These are phyloP conservation scores for Plagiodera versicolora DNA, from an alignment of 2,888 invertebrate species.

Conservation along the genomic window DNA sequence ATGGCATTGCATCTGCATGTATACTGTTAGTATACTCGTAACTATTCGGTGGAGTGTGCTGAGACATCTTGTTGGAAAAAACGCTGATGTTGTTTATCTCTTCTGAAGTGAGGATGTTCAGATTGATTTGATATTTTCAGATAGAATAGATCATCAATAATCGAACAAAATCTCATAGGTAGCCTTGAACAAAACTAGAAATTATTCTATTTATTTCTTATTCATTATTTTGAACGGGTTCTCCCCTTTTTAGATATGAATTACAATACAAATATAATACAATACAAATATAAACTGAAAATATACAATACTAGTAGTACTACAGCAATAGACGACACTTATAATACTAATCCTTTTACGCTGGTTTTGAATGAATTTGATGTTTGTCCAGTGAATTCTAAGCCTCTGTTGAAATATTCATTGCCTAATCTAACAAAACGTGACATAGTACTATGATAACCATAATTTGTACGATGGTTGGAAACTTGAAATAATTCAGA, in stretches of 20 bases:
- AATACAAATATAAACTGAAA: neutral
- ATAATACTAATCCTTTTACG: neutral
- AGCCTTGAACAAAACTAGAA: too few relatives aligned
- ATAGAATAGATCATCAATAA: too few relatives aligned
- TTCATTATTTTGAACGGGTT: neutral
- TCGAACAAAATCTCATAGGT: too few relatives aligned
- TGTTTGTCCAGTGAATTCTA: slow-evolving; percentile 1
- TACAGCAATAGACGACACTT: slow-evolving; percentile 1
- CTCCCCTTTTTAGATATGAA: slow-evolving; percentile 1
- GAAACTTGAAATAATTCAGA: neutral
- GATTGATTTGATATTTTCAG: too few relatives aligned
- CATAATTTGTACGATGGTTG: neutral
- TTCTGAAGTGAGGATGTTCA: too few relatives aligned
- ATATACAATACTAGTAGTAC: neutral
- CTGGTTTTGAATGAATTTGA: neutral
- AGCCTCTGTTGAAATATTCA: slow-evolving; percentile 7
- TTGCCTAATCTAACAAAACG: neutral
- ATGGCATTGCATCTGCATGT: too few relatives aligned
- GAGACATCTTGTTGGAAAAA: too few relatives aligned
- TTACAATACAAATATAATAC: neutral
- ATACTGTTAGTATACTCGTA: too few relatives aligned
- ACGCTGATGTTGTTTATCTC: too few relatives aligned
- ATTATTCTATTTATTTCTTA: too few relatives aligned
- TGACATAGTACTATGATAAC: neutral
- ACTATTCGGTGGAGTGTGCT: too few relatives aligned